phyloP scores from a whole-genome alignment of 1,140 invertebrate species.

The Argopecten irradians region DNA sequence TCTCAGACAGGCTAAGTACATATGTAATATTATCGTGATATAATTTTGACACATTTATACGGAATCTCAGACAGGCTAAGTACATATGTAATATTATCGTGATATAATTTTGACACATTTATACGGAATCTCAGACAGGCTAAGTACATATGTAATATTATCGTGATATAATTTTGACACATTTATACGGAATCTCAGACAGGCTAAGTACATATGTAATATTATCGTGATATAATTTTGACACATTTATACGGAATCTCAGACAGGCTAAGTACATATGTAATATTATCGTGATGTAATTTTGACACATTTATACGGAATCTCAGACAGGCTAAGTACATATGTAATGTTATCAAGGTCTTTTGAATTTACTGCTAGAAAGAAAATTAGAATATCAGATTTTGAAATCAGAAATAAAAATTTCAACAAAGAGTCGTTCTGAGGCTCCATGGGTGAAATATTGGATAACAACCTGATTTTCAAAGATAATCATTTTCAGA shows the following conservation, averaged over 20 bases:
- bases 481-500: not conserved
- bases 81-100: too few relatives aligned
- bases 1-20: not conserved
- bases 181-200: not conserved
- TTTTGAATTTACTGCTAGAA: not conserved
- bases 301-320: not conserved
- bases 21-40: too few relatives aligned
- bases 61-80: not conserved
- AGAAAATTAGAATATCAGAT: not conserved
- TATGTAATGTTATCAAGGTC: not conserved
- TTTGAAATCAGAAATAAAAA: not conserved
- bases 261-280: too few relatives aligned
- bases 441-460: not conserved
- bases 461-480: slow-evolving; percentile 3
- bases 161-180: not conserved
- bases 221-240: not conserved
- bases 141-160: too few relatives aligned
- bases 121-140: not conserved
- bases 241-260: not conserved
- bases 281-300: not conserved
- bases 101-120: not conserved
- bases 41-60: not conserved
- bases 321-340: not conserved
- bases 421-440: not conserved
- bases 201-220: too few relatives aligned